These are phyloP conservation scores for Ophion obscuratus DNA, from an alignment of 2,888 invertebrate species.

Conservation along the genomic window DNA sequence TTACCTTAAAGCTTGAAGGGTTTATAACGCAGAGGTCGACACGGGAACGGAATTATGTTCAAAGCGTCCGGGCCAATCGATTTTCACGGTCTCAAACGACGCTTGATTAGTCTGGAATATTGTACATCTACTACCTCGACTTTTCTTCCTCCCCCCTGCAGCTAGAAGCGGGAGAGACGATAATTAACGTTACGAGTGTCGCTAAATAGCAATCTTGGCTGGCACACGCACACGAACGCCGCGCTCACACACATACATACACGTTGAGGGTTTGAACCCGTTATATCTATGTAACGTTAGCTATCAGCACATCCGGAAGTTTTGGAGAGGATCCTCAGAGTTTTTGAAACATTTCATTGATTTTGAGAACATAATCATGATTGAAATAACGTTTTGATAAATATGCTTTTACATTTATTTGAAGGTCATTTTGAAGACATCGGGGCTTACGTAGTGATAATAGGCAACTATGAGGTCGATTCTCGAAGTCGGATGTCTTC, in stretches of 20 bases:
- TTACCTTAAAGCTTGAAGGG: too few species aligned
- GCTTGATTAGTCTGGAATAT: conserved; percentile 7
- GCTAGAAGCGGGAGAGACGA: background rate
- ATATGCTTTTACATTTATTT: background rate
- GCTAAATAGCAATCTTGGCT: background rate
- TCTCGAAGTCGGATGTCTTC: too few species aligned
- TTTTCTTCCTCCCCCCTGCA: background rate
- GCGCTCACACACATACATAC: too few species aligned
- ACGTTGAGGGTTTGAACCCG: background rate
- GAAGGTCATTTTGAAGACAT: too few species aligned
- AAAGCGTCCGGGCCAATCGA: conserved; percentile 11
- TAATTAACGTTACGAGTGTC: conserved; percentile 31
- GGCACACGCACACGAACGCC: background rate
- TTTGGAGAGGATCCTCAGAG: too few species aligned
- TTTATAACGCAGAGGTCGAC: background rate
- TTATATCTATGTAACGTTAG: background rate
- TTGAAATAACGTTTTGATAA: background rate
- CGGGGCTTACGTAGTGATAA: too few species aligned
- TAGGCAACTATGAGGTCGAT: too few species aligned
- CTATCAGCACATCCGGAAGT: background rate
- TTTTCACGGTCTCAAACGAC: conserved; percentile 8
- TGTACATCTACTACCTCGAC: background rate
- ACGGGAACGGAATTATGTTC: background rate
- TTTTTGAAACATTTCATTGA: background rate
- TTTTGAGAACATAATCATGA: background rate